Base-by-base conservation (phyloP, 2,797 vertebrate genomes). In the Silurus lanzhouensis region DNA sequence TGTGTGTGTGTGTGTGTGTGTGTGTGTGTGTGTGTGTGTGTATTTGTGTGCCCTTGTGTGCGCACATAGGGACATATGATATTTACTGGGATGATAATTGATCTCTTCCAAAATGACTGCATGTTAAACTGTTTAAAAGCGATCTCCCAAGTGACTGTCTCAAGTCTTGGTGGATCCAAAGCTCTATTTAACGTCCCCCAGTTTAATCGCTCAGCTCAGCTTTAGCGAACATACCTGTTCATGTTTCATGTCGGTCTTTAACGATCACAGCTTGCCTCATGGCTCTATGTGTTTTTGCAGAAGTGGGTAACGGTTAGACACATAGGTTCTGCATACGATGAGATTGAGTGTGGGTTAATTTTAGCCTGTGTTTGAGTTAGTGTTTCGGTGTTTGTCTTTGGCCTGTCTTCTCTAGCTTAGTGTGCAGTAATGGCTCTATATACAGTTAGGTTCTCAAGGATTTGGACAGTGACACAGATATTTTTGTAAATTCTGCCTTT, bases 51-150 rank as follows among this genome's bases (percentile, higher is more conserved):
- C 4, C 48, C 25, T 10, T 27, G 64, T 67, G 64, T 67, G 64
- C 6, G 3, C 6, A 6, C 48, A 81, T 55, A 68, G 25, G 46
- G 63, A 67, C 64, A 81, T 81, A 38, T 68, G 64, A 81, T 81
- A 81, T 75, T 66, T 67, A 64, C 77, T 68, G 76, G 82, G 44
- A 78, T 85, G 38, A 86, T 87, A 86, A 87, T 83, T 89, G 80
- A 85, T 87, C 85, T 81, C 67, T 87, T 89, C 85, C 85, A 84
- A 76, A 57, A 75, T 81, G 81, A 55, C 25, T 55, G 48, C 17
- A 57, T 81, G 48, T 68, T 31, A 67, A 55, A 52, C 25, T 22
- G n/a, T 55, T 55, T 67, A 13, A 81, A 81, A 66, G n/a, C 20
- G 10, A 81, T 48, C 44, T 67, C 10, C 9, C 2, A 19, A 7